Base-by-base conservation (phyloP, 2,888 invertebrate genomes). In the Calameuta pallipes region DNA sequence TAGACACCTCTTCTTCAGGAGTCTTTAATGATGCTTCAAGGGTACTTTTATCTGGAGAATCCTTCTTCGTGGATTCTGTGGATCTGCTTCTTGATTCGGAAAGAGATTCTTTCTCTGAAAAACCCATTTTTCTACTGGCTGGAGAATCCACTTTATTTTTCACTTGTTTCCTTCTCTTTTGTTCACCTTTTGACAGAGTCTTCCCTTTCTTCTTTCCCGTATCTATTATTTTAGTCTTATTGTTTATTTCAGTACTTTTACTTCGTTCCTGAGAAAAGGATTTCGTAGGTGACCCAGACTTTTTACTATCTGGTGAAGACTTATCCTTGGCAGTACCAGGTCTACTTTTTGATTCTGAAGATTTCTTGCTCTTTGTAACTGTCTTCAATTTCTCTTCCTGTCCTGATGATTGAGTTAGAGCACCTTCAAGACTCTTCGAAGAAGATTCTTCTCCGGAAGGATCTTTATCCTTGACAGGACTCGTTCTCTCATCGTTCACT, bases 181-280 rank as follows among this genome's bases (percentile, higher is more conserved):
- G 41, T 23, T 56, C 41, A 56, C 41, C 41, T 23, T 56, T 56
- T 23, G 41, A 23, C 4, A 23, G 70, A 13, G 78, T 80, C 69
- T 80, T 78, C 6, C 80, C 80, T 70, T 80, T 80, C n/a, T 69
- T 30, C 30, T 78, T 75, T 73, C 35, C 74, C 23, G 41, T 76
- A 30, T 76, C 79, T 56, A 35, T 68, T 31, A 11, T 37, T 30
- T 77, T 75, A 33, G 31, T 56, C n/a, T 41, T 41, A n/a, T 9
- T 75, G 69, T 23, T 41, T 0, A 6, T 56, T 23, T 56, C 41
- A 23, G 41, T 56, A 77, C 15, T 33, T 34, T 36, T 77, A 69
- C 12, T 34, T 76, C 13, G 33, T 30, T n/a, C 73, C 73, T n/a
- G 23, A 0, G 79, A 75, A 56, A 23, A 56, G 9, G 41, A 56